Conservation (phyloP, 2,797 vertebrate species). For the Myiothlypis coronata region DNA sequence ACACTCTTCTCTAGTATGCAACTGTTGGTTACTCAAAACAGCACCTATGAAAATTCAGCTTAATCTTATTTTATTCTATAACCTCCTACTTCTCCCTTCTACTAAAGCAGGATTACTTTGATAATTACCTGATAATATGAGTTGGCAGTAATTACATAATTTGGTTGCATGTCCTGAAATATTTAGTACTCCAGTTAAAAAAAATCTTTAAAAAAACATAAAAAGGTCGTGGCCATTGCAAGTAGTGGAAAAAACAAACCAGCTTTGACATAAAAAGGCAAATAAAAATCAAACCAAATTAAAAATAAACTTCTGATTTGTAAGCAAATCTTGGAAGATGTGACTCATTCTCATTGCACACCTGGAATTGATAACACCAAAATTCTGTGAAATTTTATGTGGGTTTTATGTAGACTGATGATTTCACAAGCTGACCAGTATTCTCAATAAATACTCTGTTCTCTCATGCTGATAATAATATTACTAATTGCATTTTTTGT, state of each 20-base stretch:
- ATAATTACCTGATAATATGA: background rate
- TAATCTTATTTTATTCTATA: background rate
- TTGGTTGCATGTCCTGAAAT: background rate
- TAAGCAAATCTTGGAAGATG: conserved; percentile 21
- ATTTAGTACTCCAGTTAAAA: background rate
- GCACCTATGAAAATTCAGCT: background rate
- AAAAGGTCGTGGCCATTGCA: fast-evolving
- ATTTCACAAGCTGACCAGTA: conserved; percentile 6
- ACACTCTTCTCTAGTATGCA: background rate
- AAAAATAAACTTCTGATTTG: conserved; percentile 15
- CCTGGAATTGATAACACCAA: background rate
- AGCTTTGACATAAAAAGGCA: conserved; percentile 12
- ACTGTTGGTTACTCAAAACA: background rate
- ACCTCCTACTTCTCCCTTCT: background rate
- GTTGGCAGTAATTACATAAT: background rate
- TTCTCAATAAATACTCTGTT: background rate
- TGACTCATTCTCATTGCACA: background rate
- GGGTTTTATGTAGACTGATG: background rate
- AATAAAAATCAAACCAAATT: conserved; percentile 40
- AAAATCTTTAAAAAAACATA: no score
- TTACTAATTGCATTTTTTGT: background rate
- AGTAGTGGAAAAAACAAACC: background rate
- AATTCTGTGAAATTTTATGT: background rate
- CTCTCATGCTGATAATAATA: background rate
- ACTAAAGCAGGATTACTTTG: background rate